Conservation (phyloP, 2,888 invertebrate species). For the Drosophila vallismaia region DNA sequence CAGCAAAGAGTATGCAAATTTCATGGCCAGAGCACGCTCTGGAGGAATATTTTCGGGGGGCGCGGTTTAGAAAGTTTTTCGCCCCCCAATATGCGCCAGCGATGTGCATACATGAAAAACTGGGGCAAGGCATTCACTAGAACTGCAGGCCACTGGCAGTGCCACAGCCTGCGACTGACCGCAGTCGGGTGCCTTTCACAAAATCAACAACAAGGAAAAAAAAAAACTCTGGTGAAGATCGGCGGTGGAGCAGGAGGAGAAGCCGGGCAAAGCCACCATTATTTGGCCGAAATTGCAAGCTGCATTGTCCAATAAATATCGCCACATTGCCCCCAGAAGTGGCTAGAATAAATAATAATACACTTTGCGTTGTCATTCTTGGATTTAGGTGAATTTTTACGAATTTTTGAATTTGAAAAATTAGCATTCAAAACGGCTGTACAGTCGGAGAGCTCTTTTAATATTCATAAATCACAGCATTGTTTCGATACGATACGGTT, state of each 20-base stretch:
- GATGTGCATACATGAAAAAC: conserved; percentile 59
- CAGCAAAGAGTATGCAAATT: conserved; percentile 35
- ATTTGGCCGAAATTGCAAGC: conserved; percentile 11
- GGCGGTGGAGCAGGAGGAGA: conserved; percentile 37
- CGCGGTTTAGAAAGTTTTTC: conserved; percentile 69
- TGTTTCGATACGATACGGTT: conserved; percentile 5
- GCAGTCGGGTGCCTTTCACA: conserved; percentile 62
- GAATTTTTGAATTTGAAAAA: conserved; percentile 15
- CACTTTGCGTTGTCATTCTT: conserved; percentile 30
- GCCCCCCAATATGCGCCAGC: conserved; percentile 37
- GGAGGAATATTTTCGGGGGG: conserved; percentile 42
- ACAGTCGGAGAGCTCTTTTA: conserved; percentile 19
- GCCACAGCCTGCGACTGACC: conserved; percentile 18
- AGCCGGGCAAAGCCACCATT: conserved; percentile 14
- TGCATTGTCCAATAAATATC: conserved; percentile 21
- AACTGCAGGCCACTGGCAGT: conserved; percentile 38
- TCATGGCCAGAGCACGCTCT: conserved; percentile 39
- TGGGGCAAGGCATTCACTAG: conserved; percentile 76
- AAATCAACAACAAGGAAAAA: conserved; percentile 17
- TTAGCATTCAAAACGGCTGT: conserved; percentile 10
- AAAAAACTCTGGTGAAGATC: conserved; percentile 22
- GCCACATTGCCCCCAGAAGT: conserved; percentile 22
- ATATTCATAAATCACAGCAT: conserved; percentile 24
- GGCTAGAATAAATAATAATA: conserved; percentile 39
- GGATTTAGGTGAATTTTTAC: not conserved